Evolutionary conservation across 2,113 vertebrate species (phyloP), one percentile per base, ranked within the genome.

Genomic region (Misgurnus mizolepis): DNA sequence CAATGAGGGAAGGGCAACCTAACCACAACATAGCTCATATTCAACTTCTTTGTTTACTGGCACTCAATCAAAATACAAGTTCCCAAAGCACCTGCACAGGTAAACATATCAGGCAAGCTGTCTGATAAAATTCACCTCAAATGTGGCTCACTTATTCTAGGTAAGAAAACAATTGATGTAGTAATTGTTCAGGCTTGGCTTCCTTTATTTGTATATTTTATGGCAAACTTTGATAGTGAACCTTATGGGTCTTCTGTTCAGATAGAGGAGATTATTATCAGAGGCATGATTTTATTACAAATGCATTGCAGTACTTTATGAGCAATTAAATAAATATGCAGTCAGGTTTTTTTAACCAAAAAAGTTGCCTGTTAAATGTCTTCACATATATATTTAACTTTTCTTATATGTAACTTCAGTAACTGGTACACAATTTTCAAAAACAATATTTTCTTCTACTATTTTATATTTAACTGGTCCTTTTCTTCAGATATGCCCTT

Each of bases 21-120:
- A 86, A 91, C 90, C 91, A 62, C 91, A 90, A 85, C 87, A 86
- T 83, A 88, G 86, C 85, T 78, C 49, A 69, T 75, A 82, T 88
- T 90, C 87, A 89, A 91, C 91, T 92, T 91, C 88, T 90, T 88
- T 90, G 88, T 92, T 93, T 92, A 92, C 90, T 83, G 88, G 85
- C 86, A 90, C 87, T 80, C 41, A 68, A 79, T 81, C 79, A 91
- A 91, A 92, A 92, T 90, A 78, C 88, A 92, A 92, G 91, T 93
- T 82, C 81, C 45, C 67, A 84, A 87, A 92, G 84, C 84, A 76
- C 67, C 71, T 27, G 53, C 66, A 75, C 66, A 74, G 76, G 83
- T 88, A 76, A 81, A 86, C 61, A 49, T 75, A 64, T 84, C 70
- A 53, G 50, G 62, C 11, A 56, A 40, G 62, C 17, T 67, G 64